A percentile compares a stretch with the other conserved stretches of the same genome.
Evolutionary conservation across 2,113 vertebrate genomes (phyloP).

Genomic region (Trogon melanurus): DNA sequence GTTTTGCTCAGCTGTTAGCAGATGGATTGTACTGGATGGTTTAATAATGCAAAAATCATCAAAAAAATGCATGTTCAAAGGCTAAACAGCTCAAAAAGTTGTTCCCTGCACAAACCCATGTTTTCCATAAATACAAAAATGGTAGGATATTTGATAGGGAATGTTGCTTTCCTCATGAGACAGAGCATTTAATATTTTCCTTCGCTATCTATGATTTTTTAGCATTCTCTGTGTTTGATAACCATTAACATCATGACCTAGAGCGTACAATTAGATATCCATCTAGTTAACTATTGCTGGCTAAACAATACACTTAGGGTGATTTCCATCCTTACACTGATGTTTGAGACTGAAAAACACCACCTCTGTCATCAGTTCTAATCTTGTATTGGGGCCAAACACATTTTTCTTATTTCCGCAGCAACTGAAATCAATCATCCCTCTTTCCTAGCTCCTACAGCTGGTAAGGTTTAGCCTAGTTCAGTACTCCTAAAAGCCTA

Average conservation of each 20-base stretch:
- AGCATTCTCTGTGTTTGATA: background rate
- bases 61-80: background rate
- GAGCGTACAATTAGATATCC: background rate
- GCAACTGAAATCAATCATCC: background rate
- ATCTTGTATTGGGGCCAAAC: background rate
- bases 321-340: background rate
- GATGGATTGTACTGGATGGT: background rate
- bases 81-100: background rate
- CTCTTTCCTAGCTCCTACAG: background rate
- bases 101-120: background rate
- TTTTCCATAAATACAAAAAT: background rate
- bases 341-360: background rate
- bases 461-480: background rate
- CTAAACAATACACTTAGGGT: background rate
- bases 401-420: background rate
- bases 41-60: background rate
- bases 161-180: background rate
- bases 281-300: background rate
- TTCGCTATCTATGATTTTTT: background rate
- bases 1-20: background rate
- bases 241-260: background rate
- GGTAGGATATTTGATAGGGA: background rate
- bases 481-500: background rate
- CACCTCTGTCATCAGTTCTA: background rate
- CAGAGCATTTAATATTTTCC: background rate